Conservation (phyloP, 2,797 vertebrate species). For the Dicrostonyx torquatus region DNA sequence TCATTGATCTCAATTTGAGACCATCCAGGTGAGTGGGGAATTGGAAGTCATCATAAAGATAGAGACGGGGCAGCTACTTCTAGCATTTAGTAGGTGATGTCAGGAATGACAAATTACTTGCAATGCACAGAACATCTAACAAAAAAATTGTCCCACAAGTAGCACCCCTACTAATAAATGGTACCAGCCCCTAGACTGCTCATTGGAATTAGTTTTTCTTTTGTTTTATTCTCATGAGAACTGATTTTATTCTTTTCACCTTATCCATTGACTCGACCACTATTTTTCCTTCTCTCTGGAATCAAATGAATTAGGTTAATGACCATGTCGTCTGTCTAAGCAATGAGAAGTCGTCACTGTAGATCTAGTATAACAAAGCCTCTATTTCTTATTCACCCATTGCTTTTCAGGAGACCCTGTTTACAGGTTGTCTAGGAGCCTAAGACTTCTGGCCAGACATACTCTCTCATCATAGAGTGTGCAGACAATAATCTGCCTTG, state of each 20-base stretch:
- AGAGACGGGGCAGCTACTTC: no score
- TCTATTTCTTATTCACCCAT: neutral
- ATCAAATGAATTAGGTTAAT: neutral
- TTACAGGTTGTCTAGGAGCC: neutral
- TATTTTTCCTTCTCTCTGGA: neutral
- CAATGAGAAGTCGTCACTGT: neutral
- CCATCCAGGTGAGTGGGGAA: neutral
- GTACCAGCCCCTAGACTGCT: neutral
- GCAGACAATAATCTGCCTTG: neutral
- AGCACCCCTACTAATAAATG: neutral
- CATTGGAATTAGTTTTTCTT: neutral
- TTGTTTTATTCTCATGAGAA: neutral
- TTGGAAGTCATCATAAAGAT: neutral
- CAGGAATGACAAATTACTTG: neutral
- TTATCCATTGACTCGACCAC: neutral
- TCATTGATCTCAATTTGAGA: neutral
- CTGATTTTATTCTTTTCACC: neutral
- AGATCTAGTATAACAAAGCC: neutral
- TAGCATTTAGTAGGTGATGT: neutral
- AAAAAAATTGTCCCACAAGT: neutral
- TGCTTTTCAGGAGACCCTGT: conserved; percentile 2
- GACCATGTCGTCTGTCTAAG: neutral
- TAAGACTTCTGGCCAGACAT: fast-evolving
- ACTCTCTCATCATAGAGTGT: neutral
- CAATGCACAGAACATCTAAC: neutral